These are phyloP conservation scores for Phengaris arion DNA, from an alignment of 2,888 invertebrate species.

Conservation along the genomic window DNA sequence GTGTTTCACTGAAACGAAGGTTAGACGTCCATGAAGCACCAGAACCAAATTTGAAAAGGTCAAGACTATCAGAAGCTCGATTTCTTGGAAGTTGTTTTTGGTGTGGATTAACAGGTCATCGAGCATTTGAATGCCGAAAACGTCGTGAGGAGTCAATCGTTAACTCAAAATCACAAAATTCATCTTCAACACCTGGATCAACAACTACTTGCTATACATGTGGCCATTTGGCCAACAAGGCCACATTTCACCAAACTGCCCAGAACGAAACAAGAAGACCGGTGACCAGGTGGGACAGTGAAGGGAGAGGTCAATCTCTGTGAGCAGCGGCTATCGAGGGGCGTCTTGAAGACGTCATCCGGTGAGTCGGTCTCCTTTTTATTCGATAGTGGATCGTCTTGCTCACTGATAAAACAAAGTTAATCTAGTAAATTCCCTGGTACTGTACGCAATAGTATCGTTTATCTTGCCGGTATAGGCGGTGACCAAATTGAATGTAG, in stretches of 20 bases:
- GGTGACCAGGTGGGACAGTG: background rate
- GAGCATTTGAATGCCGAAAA: too few relatives aligned
- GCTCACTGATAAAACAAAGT: constrained; percentile 39
- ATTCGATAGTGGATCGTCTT: constrained; percentile 41
- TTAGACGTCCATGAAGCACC: constrained; percentile 12
- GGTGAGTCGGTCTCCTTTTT: constrained; percentile 38
- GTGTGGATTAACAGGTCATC: too few relatives aligned
- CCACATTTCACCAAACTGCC: too few relatives aligned
- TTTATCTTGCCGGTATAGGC: constrained; percentile 40
- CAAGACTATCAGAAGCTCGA: too few relatives aligned
- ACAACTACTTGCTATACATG: too few relatives aligned
- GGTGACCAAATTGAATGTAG: constrained; percentile 36
- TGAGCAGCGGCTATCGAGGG: constrained; percentile 32
- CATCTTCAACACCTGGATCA: too few relatives aligned
- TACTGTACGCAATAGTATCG: constrained; percentile 35
- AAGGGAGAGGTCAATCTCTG: constrained; percentile 27
- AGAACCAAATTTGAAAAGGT: background rate
- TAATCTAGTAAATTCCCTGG: constrained; percentile 31
- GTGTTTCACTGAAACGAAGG: constrained; percentile 33
- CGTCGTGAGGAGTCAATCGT: too few relatives aligned
- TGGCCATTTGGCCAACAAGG: too few relatives aligned
- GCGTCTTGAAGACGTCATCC: constrained; percentile 33
- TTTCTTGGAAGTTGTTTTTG: too few relatives aligned
- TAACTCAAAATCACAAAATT: too few relatives aligned
- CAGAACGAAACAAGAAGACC: too few relatives aligned